phyloP scores from a whole-genome alignment of 2,888 invertebrate genomes.

The Pristionchus arcanus region DNA sequence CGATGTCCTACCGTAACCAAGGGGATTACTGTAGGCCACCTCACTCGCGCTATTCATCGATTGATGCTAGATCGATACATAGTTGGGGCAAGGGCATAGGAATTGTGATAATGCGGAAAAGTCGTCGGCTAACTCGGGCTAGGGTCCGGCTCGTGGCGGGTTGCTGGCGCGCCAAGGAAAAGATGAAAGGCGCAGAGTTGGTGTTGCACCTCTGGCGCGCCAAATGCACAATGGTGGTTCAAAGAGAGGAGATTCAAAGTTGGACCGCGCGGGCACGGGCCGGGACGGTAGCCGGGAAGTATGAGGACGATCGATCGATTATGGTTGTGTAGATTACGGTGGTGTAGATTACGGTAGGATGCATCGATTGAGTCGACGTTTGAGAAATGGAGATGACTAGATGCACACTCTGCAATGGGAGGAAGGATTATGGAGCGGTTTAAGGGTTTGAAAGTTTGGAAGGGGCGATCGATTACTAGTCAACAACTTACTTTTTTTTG shows the following conservation, averaged over 20 bases:
- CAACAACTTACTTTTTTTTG: neutral
- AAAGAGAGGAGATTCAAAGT: slow-evolving; percentile 36
- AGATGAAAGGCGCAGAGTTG: too few species aligned
- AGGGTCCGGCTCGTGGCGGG: slow-evolving; percentile 27
- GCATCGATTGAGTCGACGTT: slow-evolving; percentile 21
- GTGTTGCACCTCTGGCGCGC: neutral
- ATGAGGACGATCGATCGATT: neutral
- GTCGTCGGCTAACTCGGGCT: neutral
- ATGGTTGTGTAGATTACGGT: slow-evolving; percentile 9
- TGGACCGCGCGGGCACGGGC: slow-evolving; percentile 22
- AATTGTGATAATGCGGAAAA: neutral
- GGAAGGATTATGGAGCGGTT: neutral
- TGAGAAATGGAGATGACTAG: neutral
- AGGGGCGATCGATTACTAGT: neutral
- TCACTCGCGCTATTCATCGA: neutral
- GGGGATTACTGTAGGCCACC: neutral
- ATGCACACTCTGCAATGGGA: slow-evolving; percentile 13
- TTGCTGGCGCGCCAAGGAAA: slow-evolving; percentile 2
- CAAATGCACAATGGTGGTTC: neutral
- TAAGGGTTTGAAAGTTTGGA: neutral
- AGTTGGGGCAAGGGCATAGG: neutral
- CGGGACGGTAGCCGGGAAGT: neutral
- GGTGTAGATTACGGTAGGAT: slow-evolving; percentile 25
- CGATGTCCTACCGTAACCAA: neutral
- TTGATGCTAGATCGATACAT: neutral